Base-by-base conservation (phyloP, 1,140 invertebrate genomes). In the Oryzaephilus surinamensis region DNA sequence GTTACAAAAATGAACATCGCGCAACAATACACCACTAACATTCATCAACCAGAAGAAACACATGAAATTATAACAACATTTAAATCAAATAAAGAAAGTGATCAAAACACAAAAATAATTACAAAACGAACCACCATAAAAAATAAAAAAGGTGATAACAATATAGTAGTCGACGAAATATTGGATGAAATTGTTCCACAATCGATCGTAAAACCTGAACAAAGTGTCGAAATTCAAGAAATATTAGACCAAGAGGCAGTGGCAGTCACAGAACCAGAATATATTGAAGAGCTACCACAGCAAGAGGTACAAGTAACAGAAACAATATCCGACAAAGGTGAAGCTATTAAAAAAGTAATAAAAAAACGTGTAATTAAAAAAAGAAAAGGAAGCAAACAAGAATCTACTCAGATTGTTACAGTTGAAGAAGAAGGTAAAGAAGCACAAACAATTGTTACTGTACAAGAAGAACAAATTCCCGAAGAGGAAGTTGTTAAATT, bases 21-120 rank as follows among this genome's bases (percentile, higher is more conserved):
- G 46, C 54, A 61, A 48, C 50, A 53, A 44, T 33, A 43, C 35
- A 50, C 29, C 40, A 44, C 45, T 35, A 43, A 51, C 27, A 43
- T 52, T 46, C 39, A 44, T 42, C 33, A 32, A 48, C 56, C 63
- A 32, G 67, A 71, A 60, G 69, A 71, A 63, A 64, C 62, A 40
- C 63, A 70, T 57, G 69, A 72, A 63, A 71, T 70, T 17, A 53
- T 71, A 18, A 71, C 69, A 12, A 71, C 66, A 58, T 72, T 72
- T 44, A 58, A 66, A 48, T 57, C 61, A 50, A 46, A 55, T 17
- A 60, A 67, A n/a, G 67, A 61, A 32, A 52, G 58, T 19, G 47
- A 48, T n/a, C 65, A 69, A 58, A 63, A 63, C 7, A 64, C 59
- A 44, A 64, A 66, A 57, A 60, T 67, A 15, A 64, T 65, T 55